Percentiles rank a stretch among this genome's conserved stretches.
Evolutionary conservation across 2,113 vertebrate genomes (phyloP).

Genomic region (Stictonetta naevosa): DNA sequence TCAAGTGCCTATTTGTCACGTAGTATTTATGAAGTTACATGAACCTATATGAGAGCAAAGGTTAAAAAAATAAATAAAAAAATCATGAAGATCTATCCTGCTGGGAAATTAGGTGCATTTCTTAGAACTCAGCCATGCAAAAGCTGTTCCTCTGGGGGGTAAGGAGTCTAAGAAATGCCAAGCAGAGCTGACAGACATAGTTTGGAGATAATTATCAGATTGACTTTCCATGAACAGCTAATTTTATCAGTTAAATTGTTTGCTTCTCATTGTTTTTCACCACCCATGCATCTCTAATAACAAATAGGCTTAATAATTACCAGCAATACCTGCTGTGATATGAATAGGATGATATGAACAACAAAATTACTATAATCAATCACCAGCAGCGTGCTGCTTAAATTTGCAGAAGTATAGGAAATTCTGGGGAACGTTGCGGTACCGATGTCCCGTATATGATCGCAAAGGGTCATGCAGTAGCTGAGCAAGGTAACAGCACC

Average conservation of each 20-base stretch:
- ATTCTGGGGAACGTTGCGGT: background rate
- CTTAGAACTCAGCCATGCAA: background rate
- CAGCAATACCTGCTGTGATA: constrained; percentile 59
- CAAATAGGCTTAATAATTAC: constrained; percentile 63
- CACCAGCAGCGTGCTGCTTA: background rate
- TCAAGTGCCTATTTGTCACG: background rate
- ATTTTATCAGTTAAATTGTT: constrained; percentile 55
- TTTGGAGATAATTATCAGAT: constrained; percentile 37
- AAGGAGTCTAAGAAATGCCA: background rate
- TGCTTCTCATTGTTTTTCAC: constrained; percentile 37
- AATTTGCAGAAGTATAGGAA: constrained; percentile 18
- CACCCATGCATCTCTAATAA: constrained; percentile 41
- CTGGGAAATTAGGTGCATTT: background rate
- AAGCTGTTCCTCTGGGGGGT: background rate
- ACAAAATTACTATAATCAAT: constrained; percentile 61
- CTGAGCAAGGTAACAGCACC: background rate
- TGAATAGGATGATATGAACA: constrained; percentile 43
- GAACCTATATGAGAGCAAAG: background rate
- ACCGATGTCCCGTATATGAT: background rate
- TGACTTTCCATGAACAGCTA: constrained; percentile 45
- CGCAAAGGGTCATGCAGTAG: background rate
- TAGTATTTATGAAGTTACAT: background rate
- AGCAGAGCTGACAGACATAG: background rate
- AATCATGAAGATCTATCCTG: background rate
- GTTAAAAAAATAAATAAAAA: background rate